Base-by-base conservation (phyloP, 2,797 vertebrate species). In the Scleropages formosus region DNA sequence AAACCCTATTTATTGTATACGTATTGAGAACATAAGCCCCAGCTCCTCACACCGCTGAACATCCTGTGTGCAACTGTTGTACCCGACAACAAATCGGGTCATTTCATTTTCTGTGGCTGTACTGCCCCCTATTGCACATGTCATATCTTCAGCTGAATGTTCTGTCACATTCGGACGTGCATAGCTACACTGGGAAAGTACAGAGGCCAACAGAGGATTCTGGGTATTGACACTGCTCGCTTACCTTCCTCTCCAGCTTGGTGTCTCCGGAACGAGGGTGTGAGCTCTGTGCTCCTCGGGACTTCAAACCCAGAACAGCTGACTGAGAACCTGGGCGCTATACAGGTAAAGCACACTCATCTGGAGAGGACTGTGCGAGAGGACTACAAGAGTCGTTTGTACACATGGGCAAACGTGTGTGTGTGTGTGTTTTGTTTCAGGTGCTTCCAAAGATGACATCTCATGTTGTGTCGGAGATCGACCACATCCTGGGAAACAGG, bases 391-490 rank as follows among this genome's bases (percentile, higher is more conserved):
- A n/a, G n/a, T 39, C 39, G 39, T 39, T 39, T 6, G 39, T 6
- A 2, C 6, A 39, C 2, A 2, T 31, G 31, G n/a, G 31, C 31
- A 39, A 39, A 39, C n/a, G n/a, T n/a, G n/a, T n/a, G n/a, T n/a
- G n/a, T n/a, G 39, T 39, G 31, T 56, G 15, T 24, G 76, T 61
- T 73, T 51, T 49, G 59, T 47, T 71, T 62, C 84, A 99, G 98
- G 94, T 99, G 77, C 97, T 99, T 84, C 96, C 98, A 72, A 99
- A 99, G 92, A 98, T 99, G 98, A 98, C 95, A 0, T 95, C 97
- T 69, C 96, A 98, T 0, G 88, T 98, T 53, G 96, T 96, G 66
- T 95, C 93, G 0, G 98, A 99, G 78, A 96, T 99, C 4, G 98
- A 99, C 85, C 97, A 95, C 84, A 97, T 99, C 79, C 85, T 99